Conservation (phyloP, 2,888 invertebrate genomes). For the Saturnia pavonia region DNA sequence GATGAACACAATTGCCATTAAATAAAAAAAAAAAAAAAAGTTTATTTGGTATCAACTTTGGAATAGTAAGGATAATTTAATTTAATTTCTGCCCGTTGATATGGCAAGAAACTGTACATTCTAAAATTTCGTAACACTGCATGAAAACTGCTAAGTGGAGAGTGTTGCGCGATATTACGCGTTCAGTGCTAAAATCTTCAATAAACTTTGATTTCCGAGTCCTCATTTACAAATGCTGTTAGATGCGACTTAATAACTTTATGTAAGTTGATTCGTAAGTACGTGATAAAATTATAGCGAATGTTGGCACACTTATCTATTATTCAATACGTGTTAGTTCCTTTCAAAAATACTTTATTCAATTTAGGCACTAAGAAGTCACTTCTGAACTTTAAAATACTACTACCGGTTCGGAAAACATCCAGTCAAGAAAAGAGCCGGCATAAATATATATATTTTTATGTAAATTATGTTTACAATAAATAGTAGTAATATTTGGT, state of each 20-base stretch:
- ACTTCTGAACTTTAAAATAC: too few relatives aligned
- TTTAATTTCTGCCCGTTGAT: neutral
- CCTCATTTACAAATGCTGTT: slow-evolving; percentile 14
- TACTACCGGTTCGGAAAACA: too few relatives aligned
- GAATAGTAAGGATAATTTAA: neutral
- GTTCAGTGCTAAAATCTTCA: slow-evolving; percentile 17
- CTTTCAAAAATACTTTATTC: neutral
- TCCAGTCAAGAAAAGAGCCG: too few relatives aligned
- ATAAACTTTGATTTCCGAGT: slow-evolving; percentile 20
- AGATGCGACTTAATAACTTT: slow-evolving; percentile 15
- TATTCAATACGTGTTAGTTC: slow-evolving; percentile 14
- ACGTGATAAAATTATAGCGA: slow-evolving; percentile 19
- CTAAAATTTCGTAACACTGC: neutral
- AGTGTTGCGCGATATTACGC: slow-evolving; percentile 11
- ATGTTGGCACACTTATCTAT: slow-evolving; percentile 6
- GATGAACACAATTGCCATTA: too few relatives aligned
- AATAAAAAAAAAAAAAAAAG: neutral
- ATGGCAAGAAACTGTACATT: neutral
- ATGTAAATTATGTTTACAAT: too few relatives aligned
- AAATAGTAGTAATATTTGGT: too few relatives aligned
- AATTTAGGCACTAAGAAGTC: too few relatives aligned
- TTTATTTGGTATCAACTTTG: neutral
- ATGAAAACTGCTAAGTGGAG: slow-evolving; percentile 10
- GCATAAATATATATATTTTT: too few relatives aligned
- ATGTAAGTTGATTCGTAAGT: slow-evolving; percentile 15